Conservation (phyloP, 2,797 vertebrate genomes). For the Sphaeramia orbicularis region DNA sequence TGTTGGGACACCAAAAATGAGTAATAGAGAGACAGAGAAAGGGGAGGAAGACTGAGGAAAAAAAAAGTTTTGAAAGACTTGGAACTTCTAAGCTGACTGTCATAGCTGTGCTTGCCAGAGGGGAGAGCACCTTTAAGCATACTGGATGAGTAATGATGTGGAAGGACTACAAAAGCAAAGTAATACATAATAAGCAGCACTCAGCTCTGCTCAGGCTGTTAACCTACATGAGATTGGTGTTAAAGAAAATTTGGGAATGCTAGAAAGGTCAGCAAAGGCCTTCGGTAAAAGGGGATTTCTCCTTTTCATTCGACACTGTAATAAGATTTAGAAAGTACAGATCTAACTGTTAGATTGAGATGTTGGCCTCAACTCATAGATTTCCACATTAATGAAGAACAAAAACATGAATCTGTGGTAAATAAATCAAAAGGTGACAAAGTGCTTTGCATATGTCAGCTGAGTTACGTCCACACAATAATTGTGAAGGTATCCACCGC, state of each 20-base stretch:
- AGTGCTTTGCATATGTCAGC: constrained; percentile 26
- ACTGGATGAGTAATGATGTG: constrained; percentile 81
- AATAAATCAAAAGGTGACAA: constrained; percentile 40
- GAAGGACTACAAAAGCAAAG: constrained; percentile 81
- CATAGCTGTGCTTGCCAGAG: constrained; percentile 83
- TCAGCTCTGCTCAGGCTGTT: constrained; percentile 60
- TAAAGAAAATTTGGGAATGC: constrained; percentile 46
- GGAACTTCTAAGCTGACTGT: constrained; percentile 79
- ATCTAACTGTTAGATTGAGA: constrained; percentile 41
- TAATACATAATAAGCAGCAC: constrained; percentile 76
- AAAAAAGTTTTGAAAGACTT: constrained; percentile 80
- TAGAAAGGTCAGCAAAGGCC: constrained; percentile 60
- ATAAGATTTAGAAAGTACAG: constrained; percentile 46
- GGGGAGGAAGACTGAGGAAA: constrained; percentile 41
- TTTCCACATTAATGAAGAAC: constrained; percentile 63
- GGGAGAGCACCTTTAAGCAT: constrained; percentile 84
- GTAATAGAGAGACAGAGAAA: constrained; percentile 56
- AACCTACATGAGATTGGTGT: constrained; percentile 70
- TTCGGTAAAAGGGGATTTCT: constrained; percentile 27
- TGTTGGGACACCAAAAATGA: constrained; percentile 63
- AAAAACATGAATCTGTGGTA: constrained; percentile 9
- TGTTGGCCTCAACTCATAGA: constrained; percentile 25
- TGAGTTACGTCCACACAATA: neutral
- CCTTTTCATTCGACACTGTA: constrained; percentile 14
- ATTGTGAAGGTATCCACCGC: constrained; percentile 16